Evolutionary conservation across 2,797 vertebrate species (phyloP).

Genomic region (Brotula barbata): DNA sequence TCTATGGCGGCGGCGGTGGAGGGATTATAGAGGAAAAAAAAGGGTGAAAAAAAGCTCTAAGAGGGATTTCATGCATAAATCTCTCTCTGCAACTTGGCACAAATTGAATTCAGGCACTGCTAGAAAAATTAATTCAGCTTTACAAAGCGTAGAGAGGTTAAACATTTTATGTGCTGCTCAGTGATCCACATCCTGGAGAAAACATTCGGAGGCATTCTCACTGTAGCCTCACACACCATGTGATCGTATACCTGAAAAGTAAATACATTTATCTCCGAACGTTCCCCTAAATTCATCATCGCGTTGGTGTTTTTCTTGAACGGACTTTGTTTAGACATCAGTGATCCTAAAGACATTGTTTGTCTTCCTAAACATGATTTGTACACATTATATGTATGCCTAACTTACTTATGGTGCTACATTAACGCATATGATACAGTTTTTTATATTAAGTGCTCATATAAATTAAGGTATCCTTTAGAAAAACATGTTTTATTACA

Average conservation of each 20-base stretch:
- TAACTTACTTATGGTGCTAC: too few species aligned
- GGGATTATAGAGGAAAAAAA: slow-evolving; percentile 73
- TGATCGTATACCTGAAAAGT: slow-evolving; percentile 62
- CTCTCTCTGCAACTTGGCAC: slow-evolving; percentile 72
- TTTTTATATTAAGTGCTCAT: too few species aligned
- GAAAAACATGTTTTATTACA: too few species aligned
- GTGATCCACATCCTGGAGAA: slow-evolving; percentile 81
- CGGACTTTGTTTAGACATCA: not conserved
- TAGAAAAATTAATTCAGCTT: slow-evolving; percentile 82
- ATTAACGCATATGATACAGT: too few species aligned
- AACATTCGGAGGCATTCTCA: slow-evolving; percentile 78
- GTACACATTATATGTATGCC: not conserved
- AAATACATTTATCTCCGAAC: slow-evolving; percentile 69
- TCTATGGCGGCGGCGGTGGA: slow-evolving; percentile 59
- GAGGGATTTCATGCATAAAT: slow-evolving; percentile 80
- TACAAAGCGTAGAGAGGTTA: slow-evolving; percentile 82
- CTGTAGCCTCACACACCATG: slow-evolving; percentile 45
- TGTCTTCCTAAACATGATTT: slow-evolving; percentile 23
- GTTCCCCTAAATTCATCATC: slow-evolving; percentile 44
- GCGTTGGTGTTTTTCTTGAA: not conserved
- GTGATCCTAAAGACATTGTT: slow-evolving; percentile 19
- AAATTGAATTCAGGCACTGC: slow-evolving; percentile 81
- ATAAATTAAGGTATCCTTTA: too few species aligned
- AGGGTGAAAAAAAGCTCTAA: slow-evolving; percentile 74
- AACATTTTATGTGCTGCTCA: slow-evolving; percentile 81